These are phyloP conservation scores for Sthenelais limicola DNA, from an alignment of 2,888 invertebrate species.

Conservation along the genomic window DNA sequence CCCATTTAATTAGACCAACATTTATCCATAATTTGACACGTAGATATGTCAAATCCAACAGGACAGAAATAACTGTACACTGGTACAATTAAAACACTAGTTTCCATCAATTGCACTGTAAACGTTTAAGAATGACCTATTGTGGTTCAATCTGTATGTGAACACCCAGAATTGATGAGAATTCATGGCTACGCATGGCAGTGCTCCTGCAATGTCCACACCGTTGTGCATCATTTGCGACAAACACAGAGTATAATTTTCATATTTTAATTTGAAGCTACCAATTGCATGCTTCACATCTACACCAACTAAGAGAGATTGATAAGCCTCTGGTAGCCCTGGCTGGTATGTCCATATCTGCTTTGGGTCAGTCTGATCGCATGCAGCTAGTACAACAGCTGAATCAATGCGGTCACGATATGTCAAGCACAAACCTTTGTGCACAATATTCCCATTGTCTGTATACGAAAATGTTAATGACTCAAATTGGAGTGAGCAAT, in stretches of 20 bases:
- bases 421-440: neutral
- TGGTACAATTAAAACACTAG: no score
- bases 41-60: no score
- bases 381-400: slow-evolving; percentile 6
- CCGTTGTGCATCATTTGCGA: slow-evolving; percentile 5
- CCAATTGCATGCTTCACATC: slow-evolving; percentile 18
- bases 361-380: slow-evolving; percentile 9
- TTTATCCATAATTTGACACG: no score
- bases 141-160: slow-evolving; percentile 8
- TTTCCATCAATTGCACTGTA: neutral
- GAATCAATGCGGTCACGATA: slow-evolving; percentile 23
- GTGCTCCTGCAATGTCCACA: slow-evolving; percentile 12
- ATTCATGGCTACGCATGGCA: slow-evolving; percentile 9
- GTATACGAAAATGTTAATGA: neutral
- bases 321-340: neutral
- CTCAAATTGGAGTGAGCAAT: slow-evolving; percentile 11
- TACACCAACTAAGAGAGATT: neutral
- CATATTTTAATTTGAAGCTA: slow-evolving; percentile 22
- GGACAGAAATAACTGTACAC: no score
- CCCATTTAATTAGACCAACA: no score
- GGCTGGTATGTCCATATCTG: slow-evolving; percentile 11
- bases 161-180: slow-evolving; percentile 20
- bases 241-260: neutral
- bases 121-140: neutral
- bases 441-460: slow-evolving; percentile 11